Base-by-base conservation (phyloP, 2,888 invertebrate species). In the Drosophila mayaguana region DNA sequence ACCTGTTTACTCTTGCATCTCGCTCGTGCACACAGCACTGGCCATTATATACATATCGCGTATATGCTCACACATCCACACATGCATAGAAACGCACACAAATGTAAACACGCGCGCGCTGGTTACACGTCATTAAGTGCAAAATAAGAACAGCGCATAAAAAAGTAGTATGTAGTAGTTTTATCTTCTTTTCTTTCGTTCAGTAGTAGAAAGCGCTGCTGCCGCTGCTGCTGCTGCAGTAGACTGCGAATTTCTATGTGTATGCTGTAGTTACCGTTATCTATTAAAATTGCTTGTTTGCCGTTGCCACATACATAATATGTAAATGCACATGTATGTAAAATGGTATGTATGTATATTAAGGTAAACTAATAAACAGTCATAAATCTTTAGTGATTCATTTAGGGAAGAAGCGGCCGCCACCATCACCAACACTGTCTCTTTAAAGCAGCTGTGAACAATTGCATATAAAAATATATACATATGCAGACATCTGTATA, bases 121-220 rank as follows among this genome's bases (percentile, higher is more conserved):
- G 66, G 74, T 84, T 84, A 84, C 84, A 84, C 88, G 84, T 84
- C 88, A 84, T 84, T 87, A 88, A 87, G 83, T 83, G 84, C 85
- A 83, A 84, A 84, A 88, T 76, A 88, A 85, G 85, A 84, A 83
- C 83, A 75, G 80, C 76, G 72, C 83, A 81, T 84, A 73, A 72
- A 61, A 59, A 69, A 57, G 64, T 73, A 73, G 59, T 63, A 63
- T 77, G 55, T 68, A 78, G 65, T 64, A 61, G 63, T 46, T 64
- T 66, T 63, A 69, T 62, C 55, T 60, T 34, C 55, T 57, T 45
- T 65, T 40, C 51, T 66, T 51, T 61, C 64, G 63, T 16, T 45
- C 57, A 48, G 59, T 51, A n/a, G 67, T 73, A 68, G 73, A 73
- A 60, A 71, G 62, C 55, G 54, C 2, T 50, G 54, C n/a, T 28